Percentiles rank a stretch among this genome's conserved stretches.
Evolutionary conservation across 2,797 vertebrate genomes (phyloP).

Genomic region (Scleropages formosus): DNA sequence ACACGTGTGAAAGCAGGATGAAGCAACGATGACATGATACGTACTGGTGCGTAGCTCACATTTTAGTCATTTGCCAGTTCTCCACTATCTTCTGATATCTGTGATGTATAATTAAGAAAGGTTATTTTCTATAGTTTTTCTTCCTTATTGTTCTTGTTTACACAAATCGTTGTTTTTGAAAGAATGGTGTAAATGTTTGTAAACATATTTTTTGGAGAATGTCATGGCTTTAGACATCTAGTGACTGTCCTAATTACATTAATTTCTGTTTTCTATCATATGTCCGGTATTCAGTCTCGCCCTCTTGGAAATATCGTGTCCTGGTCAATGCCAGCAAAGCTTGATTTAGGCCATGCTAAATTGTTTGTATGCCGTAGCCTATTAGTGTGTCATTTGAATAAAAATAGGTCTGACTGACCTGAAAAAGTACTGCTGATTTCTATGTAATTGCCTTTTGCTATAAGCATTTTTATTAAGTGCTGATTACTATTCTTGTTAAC

Average conservation of each 20-base stretch:
- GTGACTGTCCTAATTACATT: too few relatives aligned
- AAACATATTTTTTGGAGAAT: too few relatives aligned
- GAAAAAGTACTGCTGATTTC: not conserved
- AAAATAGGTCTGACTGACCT: not conserved
- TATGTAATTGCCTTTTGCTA: not conserved
- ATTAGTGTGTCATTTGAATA: not conserved
- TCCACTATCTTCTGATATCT: too few relatives aligned
- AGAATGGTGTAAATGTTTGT: too few relatives aligned
- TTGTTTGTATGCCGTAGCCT: not conserved
- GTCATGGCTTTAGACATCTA: too few relatives aligned
- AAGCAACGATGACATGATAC: not conserved
- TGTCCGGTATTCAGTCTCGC: not conserved
- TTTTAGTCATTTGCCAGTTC: too few relatives aligned
- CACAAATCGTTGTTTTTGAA: too few relatives aligned
- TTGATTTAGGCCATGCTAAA: not conserved
- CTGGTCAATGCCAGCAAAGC: not conserved
- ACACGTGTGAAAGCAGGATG: not conserved
- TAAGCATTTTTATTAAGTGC: not conserved
- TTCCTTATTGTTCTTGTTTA: too few relatives aligned
- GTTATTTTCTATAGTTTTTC: too few relatives aligned
- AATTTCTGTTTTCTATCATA: not conserved
- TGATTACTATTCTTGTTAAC: not conserved
- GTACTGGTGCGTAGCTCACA: not conserved
- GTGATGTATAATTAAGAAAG: too few relatives aligned
- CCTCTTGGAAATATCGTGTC: not conserved